Percentiles rank a stretch among this genome's conserved stretches.
These are phyloP conservation scores for Pampus argenteus DNA, from an alignment of 2,797 vertebrate genomes.

Conservation along the genomic window DNA sequence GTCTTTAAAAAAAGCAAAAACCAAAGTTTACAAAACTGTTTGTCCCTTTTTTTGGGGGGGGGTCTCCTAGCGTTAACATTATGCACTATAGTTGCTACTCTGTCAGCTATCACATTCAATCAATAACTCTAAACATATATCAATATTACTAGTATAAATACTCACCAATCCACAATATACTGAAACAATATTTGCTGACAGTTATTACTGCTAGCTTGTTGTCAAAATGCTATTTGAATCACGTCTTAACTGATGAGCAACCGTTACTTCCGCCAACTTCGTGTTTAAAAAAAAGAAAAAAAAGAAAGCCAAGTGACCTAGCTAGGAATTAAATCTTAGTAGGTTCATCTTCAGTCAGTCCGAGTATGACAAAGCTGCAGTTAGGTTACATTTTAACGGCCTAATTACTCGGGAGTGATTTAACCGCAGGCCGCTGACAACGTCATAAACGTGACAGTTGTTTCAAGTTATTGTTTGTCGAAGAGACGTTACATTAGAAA, in stretches of 20 bases:
- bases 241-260: background rate
- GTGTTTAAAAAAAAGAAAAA: background rate
- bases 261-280: constrained; percentile 53
- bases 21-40: no score
- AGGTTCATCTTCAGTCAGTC: background rate
- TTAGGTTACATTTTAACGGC: background rate
- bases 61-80: no score
- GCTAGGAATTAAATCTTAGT: background rate
- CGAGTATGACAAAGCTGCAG: background rate
- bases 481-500: constrained; percentile 43
- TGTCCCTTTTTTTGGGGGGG: background rate
- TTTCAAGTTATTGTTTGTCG: background rate
- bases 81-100: background rate
- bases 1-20: no score
- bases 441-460: background rate
- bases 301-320: constrained; percentile 1
- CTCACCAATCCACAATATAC: background rate
- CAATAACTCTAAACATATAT: background rate
- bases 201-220: background rate
- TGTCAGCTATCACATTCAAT: background rate
- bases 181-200: background rate
- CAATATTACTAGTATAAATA: background rate
- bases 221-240: constrained; percentile 19
- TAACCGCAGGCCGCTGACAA: constrained; percentile 29
- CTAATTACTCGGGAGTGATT: background rate